phyloP scores from a whole-genome alignment of 2,113 vertebrate species.

The Nanorana parkeri region DNA sequence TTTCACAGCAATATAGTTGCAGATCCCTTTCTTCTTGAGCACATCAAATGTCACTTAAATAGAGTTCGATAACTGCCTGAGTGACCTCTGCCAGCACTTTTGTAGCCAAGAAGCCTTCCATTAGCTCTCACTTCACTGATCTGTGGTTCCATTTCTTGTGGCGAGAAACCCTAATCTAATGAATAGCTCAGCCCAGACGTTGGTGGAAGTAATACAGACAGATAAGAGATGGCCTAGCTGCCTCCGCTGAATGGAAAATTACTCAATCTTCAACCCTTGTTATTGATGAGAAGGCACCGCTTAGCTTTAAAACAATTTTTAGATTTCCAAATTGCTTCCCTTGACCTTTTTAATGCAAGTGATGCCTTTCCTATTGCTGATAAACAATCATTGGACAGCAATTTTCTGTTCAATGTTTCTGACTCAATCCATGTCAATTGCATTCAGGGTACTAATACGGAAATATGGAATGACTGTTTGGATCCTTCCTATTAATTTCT shows the following conservation, averaged over 20 bases:
- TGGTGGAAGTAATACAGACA: constrained; percentile 1
- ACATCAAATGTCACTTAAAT: constrained; percentile 14
- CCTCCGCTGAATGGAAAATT: constrained; percentile 43
- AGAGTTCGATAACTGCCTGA: constrained; percentile 15
- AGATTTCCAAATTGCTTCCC: constrained; percentile 14
- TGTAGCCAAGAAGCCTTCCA: constrained; percentile 53
- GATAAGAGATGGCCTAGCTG: constrained; percentile 63
- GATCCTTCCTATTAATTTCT: too few species aligned
- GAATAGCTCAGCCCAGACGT: background rate
- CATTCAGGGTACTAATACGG: too few species aligned
- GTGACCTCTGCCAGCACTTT: constrained; percentile 36
- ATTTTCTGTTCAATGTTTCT: background rate
- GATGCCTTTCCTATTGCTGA: background rate
- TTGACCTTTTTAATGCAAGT: constrained; percentile 18
- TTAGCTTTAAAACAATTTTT: constrained; percentile 24
- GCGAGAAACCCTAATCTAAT: constrained; percentile 49
- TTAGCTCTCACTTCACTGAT: constrained; percentile 48
- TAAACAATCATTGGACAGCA: constrained; percentile 6
- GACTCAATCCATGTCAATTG: background rate
- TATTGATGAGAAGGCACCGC: constrained; percentile 24
- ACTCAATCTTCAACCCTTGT: constrained; percentile 17
- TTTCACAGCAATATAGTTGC: too few species aligned
- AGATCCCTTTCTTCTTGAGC: background rate
- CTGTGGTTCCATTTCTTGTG: constrained; percentile 53
- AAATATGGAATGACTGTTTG: too few species aligned